These are phyloP conservation scores for Drosophila tripunctata DNA, from an alignment of 2,888 invertebrate species.

Conservation along the genomic window DNA sequence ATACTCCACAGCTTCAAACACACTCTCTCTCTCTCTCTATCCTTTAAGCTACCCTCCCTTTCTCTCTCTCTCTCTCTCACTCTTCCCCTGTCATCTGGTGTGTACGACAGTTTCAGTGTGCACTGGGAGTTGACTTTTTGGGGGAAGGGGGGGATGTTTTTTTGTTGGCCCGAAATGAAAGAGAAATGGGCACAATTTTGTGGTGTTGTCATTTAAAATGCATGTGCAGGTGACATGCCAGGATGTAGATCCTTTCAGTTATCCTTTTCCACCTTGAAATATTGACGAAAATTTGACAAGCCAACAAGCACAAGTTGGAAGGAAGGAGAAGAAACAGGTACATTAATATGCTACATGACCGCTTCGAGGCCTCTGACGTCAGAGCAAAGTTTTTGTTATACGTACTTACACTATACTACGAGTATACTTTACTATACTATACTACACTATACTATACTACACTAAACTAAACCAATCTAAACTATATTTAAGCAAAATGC, in stretches of 20 bases:
- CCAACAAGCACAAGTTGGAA: background rate
- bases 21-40: too few relatives aligned
- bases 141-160: background rate
- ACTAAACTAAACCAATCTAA: too few relatives aligned
- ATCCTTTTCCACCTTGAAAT: constrained; percentile 21
- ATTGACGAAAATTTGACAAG: constrained; percentile 44
- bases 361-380: constrained; percentile 22
- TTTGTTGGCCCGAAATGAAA: background rate
- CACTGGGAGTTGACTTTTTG: constrained; percentile 17
- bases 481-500: too few relatives aligned
- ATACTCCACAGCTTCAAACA: too few relatives aligned
- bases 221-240: constrained; percentile 28
- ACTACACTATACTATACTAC: too few relatives aligned
- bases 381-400: background rate
- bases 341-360: background rate
- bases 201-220: constrained; percentile 39
- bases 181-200: constrained; percentile 21
- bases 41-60: background rate
- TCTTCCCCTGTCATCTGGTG: background rate
- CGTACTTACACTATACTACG: too few relatives aligned
- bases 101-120: constrained; percentile 18
- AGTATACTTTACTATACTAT: too few relatives aligned
- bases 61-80: background rate
- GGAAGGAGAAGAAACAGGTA: background rate
- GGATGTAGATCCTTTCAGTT: constrained; percentile 20